Base-by-base conservation (phyloP, 2,888 invertebrate species). In the Cinara cedri region DNA sequence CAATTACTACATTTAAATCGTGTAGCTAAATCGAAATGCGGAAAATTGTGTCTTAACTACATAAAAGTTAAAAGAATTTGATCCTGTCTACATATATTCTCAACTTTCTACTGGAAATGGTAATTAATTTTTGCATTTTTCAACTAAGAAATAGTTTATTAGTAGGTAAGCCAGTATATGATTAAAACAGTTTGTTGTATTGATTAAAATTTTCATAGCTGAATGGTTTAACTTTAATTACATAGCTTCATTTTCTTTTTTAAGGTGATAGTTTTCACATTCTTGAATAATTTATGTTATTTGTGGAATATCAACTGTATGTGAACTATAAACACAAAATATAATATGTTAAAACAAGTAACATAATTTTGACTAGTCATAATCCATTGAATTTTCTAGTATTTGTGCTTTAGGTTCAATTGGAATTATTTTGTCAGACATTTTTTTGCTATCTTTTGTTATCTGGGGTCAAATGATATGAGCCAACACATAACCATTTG, bases 131-230 rank as follows among this genome's bases (percentile, higher is more conserved):
- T 1, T 8, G 26, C 3, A 34, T 34, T 60, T 60, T 60, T 60
- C 8, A 60, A 34, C 34, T 26, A 60, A 60, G 14, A 60, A 60
- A 60, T 8, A 60, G 26, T 16, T 60, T n/a, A 26, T 60, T 60
- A 1, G 16, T 8, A 34, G 26, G 60, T 8, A 60, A 60, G 0
- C 60, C 16, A 2, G 26, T 60, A 9, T 34, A 60, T 26, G 26
- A 60, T 0, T 60, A 14, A 8, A 60, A 16, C 8, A 60, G 16
- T 60, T 60, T 26, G 6, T 60, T 34, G 8, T 60, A 26, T 34
- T 60, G 60, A 60, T 26, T 26, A 1, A 60, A 60, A 26, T 60
- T 60, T 34, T 60, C 60, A 60, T 60, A 60, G n/a, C n/a, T 51
- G n/a, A 51, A 51, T 51, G n/a, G 1, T n/a, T 14, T 51, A 51